A percentile compares a stretch with the other conserved stretches of the same genome.
These are phyloP conservation scores for Piaya cayana DNA, from an alignment of 2,113 vertebrate species.

Conservation along the genomic window DNA sequence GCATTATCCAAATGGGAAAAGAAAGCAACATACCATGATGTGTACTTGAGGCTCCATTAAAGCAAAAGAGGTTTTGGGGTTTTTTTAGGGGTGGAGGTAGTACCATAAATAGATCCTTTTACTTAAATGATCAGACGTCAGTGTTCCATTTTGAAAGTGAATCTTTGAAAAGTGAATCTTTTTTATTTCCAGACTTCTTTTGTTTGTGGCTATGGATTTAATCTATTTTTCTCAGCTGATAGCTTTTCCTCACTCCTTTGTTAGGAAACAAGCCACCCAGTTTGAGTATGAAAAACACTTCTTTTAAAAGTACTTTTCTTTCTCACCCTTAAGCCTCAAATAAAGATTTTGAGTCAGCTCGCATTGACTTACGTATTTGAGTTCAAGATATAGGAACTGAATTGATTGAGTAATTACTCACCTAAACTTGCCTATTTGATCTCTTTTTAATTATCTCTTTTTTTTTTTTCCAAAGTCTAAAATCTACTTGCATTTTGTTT, in stretches of 20 bases:
- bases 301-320: neutral
- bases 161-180: neutral
- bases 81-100: neutral
- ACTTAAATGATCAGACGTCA: neutral
- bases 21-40: neutral
- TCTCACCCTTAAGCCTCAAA: neutral
- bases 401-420: neutral
- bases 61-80: neutral
- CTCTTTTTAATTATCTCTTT: neutral
- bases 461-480: neutral
- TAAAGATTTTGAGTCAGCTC: neutral
- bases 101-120: neutral
- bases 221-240: neutral
- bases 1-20: neutral
- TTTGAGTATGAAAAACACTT: neutral
- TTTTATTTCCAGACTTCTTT: neutral
- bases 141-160: neutral
- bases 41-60: neutral
- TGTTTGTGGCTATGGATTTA: neutral
- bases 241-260: neutral
- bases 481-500: neutral
- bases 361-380: neutral
- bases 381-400: neutral
- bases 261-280: neutral
- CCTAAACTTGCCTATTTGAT: constrained; percentile 21